Conservation (phyloP, 2,113 vertebrate genomes). For the Ictidomys tridecemlineatus region DNA sequence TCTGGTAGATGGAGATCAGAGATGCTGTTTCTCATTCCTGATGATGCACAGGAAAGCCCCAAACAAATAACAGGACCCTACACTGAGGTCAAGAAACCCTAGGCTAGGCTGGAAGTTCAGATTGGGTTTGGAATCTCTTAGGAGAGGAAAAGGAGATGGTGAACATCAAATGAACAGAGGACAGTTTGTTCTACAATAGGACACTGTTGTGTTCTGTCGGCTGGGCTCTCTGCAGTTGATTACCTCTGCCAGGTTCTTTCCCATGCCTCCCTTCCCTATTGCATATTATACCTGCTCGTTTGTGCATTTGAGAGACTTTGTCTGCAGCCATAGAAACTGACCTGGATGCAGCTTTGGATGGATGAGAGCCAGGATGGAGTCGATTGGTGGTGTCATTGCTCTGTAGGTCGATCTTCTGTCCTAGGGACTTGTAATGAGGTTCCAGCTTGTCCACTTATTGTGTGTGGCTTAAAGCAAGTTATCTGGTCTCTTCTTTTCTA, state of each 20-base stretch:
- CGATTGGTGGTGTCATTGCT: not conserved
- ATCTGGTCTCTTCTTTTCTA: not conserved
- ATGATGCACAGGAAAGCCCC: not conserved
- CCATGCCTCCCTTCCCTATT: not conserved
- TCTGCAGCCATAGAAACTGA: not conserved
- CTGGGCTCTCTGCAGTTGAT: not conserved
- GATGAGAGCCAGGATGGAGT: not conserved
- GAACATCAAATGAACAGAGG: not conserved
- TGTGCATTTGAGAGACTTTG: not conserved
- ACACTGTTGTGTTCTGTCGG: accelerated
- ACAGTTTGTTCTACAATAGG: not conserved
- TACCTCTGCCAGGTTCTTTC: too few species aligned
- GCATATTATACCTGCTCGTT: not conserved
- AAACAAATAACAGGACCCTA: not conserved
- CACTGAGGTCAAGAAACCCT: not conserved
- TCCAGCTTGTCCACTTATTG: not conserved
- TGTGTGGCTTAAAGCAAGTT: not conserved
- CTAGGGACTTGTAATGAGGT: not conserved
- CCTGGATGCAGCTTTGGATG: not conserved
- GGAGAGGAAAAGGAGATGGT: not conserved
- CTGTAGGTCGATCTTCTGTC: not conserved
- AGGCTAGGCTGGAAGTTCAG: not conserved
- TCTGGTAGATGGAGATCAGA: not conserved
- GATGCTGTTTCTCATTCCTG: not conserved
- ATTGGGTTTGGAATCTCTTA: not conserved